These are phyloP conservation scores for Proctacanthus coquilletti DNA, from an alignment of 1,140 invertebrate genomes.

Conservation along the genomic window DNA sequence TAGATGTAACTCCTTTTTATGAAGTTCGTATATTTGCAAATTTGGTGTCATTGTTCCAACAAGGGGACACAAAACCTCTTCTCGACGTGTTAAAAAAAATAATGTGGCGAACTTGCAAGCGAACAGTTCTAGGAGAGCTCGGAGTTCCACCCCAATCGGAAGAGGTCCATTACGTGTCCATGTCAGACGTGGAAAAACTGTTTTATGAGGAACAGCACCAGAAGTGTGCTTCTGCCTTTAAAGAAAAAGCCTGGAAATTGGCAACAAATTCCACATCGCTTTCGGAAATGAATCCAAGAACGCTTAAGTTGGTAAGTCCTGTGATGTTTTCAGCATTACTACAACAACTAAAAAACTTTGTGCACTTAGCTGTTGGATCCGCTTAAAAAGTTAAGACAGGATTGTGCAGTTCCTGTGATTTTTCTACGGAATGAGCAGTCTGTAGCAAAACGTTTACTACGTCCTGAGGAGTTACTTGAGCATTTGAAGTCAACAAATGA, in stretches of 20 bases:
- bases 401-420: constrained; percentile 53
- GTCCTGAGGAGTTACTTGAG: constrained; percentile 47
- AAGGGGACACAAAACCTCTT: constrained; percentile 33
- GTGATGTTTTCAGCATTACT: constrained; percentile 3
- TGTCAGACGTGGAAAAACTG: constrained; percentile 36
- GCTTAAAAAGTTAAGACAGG: constrained; percentile 49
- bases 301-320: constrained; percentile 1
- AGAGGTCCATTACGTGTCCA: constrained; percentile 29
- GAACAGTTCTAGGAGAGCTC: constrained; percentile 41
- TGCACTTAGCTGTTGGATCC: constrained; percentile 38
- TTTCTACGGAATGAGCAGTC: constrained; percentile 6
- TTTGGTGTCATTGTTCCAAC: constrained; percentile 37
- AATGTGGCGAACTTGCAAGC: constrained; percentile 48
- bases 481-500: constrained; percentile 48
- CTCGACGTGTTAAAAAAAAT: constrained; percentile 38
- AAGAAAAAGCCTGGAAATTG: not conserved
- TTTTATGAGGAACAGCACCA: constrained; percentile 36
- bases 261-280: constrained; percentile 1
- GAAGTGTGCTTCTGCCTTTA: constrained; percentile 6
- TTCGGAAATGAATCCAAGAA: constrained; percentile 8
- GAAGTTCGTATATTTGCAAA: constrained; percentile 36
- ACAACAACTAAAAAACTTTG: constrained; percentile 14
- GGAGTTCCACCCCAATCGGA: constrained; percentile 34
- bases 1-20: constrained; percentile 43
- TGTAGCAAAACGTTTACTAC: constrained; percentile 14